Percentiles rank a stretch among this genome's conserved stretches.
phyloP scores from a whole-genome alignment of 1,140 invertebrate genomes.

The Saccostrea cuccullata region DNA sequence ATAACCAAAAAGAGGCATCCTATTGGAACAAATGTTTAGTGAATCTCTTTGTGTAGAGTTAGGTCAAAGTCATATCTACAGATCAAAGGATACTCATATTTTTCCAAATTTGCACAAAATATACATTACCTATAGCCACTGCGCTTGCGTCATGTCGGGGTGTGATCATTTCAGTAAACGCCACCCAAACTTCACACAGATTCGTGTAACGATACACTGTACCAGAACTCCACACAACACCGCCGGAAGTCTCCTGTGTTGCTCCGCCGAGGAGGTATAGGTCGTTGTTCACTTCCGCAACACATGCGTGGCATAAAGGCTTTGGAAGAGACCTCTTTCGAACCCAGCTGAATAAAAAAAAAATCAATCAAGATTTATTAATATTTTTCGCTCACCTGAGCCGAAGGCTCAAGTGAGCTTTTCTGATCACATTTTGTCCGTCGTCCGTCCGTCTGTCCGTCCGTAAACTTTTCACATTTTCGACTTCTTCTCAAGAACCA shows the following conservation, averaged over 20 bases:
- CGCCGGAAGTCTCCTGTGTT: slow-evolving; percentile 17
- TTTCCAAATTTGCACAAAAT: too few species aligned
- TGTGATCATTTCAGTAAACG: slow-evolving; percentile 44
- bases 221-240: slow-evolving; percentile 49
- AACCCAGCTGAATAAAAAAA: slow-evolving; percentile 55
- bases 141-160: slow-evolving; percentile 60
- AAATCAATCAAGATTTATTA: background rate
- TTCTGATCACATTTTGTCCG: too few species aligned
- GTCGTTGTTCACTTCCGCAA: slow-evolving; percentile 43
- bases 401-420: too few species aligned
- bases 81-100: too few species aligned
- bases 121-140: slow-evolving; percentile 53
- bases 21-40: too few species aligned
- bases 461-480: too few species aligned
- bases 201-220: slow-evolving; percentile 56
- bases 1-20: too few species aligned
- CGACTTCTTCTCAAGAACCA: too few species aligned
- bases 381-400: too few species aligned
- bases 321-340: slow-evolving; percentile 49
- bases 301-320: slow-evolving; percentile 57
- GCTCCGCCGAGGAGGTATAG: slow-evolving; percentile 61
- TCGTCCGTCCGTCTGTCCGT: too few species aligned
- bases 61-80: too few species aligned
- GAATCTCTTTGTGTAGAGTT: too few species aligned
- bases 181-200: slow-evolving; percentile 55